Conservation (phyloP, 2,113 vertebrate genomes). For the Platanista minor region DNA sequence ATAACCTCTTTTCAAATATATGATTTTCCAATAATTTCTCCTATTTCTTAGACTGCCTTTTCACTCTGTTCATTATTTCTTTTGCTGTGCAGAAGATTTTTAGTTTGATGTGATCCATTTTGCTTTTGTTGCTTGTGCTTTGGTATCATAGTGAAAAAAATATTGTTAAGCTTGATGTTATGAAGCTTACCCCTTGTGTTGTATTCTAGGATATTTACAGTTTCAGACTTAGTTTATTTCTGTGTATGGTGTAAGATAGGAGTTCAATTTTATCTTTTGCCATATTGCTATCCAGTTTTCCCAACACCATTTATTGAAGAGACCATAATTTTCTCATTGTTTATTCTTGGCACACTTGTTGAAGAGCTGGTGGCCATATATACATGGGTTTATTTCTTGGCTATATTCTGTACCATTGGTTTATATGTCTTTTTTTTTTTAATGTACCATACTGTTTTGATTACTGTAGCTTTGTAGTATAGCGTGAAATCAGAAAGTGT, state of each 20-base stretch:
- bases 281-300: not conserved
- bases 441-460: not conserved
- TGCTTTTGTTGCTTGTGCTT: not conserved
- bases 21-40: not conserved
- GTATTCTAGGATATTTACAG: not conserved
- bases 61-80: not conserved
- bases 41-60: not conserved
- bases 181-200: not conserved
- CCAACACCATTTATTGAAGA: not conserved
- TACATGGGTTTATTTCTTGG: not conserved
- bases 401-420: not conserved
- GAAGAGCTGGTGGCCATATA: not conserved
- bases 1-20: not conserved
- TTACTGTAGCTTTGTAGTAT: not conserved
- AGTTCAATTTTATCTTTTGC: not conserved
- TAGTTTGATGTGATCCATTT: not conserved
- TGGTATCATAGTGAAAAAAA: not conserved
- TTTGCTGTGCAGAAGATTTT: not conserved
- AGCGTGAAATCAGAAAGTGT: not conserved
- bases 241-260: not conserved
- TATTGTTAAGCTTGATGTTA: not conserved
- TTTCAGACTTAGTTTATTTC: not conserved
- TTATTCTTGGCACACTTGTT: not conserved
- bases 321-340: not conserved
- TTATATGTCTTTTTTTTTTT: not conserved